Evolutionary conservation across 2,113 vertebrate species (phyloP).

Genomic region (Apodemus sylvaticus): DNA sequence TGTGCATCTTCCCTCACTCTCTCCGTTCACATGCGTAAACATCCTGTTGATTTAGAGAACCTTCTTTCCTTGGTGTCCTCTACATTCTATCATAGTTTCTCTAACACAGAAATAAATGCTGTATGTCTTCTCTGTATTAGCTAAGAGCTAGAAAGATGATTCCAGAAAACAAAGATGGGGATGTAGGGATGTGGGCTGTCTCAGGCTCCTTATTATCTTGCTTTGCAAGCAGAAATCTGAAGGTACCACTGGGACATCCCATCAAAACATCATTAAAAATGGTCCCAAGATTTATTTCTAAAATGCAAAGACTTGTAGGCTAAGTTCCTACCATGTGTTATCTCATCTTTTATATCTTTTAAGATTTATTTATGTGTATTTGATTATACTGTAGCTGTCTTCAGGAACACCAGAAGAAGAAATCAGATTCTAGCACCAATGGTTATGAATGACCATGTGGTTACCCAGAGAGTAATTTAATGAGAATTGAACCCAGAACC

Average conservation of each 20-base stretch:
- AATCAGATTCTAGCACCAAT: too few species aligned
- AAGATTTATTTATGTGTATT: too few species aligned
- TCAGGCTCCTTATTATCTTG: not conserved
- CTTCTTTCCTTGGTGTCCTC: not conserved
- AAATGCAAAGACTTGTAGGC: not conserved
- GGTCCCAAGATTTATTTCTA: not conserved
- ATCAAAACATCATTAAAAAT: not conserved
- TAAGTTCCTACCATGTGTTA: not conserved
- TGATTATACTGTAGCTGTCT: too few species aligned
- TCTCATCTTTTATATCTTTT: not conserved
- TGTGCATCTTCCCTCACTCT: not conserved
- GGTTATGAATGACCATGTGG: too few species aligned
- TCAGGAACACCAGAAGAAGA: too few species aligned
- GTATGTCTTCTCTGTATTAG: not conserved
- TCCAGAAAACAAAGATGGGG: not conserved
- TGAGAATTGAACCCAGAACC: too few species aligned
- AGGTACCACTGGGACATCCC: not conserved
- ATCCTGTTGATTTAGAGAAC: not conserved
- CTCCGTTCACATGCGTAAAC: not conserved
- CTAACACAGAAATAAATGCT: not conserved
- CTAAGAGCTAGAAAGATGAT: not conserved
- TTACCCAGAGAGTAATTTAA: too few species aligned
- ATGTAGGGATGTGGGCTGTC: fast-evolving
- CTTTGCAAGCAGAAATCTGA: not conserved
- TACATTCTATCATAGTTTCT: not conserved